A percentile compares a stretch with the other conserved stretches of the same genome.
Evolutionary conservation across 2,888 invertebrate genomes (phyloP).

Genomic region (Luperina nickerlii): DNA sequence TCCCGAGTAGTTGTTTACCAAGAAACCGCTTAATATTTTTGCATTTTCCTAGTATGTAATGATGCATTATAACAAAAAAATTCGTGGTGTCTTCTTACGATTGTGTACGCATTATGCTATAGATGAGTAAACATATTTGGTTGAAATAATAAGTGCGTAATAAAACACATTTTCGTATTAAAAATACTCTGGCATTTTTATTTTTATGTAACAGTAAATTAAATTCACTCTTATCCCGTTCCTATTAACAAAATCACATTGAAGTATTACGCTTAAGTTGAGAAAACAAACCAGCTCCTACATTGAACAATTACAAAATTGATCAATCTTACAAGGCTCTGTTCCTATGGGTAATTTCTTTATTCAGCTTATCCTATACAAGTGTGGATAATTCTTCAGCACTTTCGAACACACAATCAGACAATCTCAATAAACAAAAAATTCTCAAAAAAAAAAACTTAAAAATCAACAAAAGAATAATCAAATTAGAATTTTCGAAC

Average conservation of each 20-base stretch:
- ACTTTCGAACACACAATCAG: not conserved
- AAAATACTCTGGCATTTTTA: conserved; percentile 73
- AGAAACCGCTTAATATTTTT: conserved; percentile 90
- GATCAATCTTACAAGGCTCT: not conserved
- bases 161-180: conserved; percentile 90
- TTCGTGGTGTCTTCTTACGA: conserved; percentile 87
- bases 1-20: conserved; percentile 82
- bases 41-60: conserved; percentile 89
- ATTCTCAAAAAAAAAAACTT: not conserved
- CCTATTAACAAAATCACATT: conserved; percentile 21
- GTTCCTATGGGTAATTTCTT: not conserved
- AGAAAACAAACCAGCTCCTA: not conserved
- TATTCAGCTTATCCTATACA: not conserved
- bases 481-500: not conserved
- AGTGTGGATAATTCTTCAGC: not conserved
- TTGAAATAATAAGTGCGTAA: conserved; percentile 91
- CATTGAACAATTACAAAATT: not conserved
- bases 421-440: not conserved
- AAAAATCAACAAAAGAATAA: conserved; percentile 2
- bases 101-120: conserved; percentile 89
- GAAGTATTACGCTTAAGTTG: not conserved
- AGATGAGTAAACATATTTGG: conserved; percentile 89
- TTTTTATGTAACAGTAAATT: conserved; percentile 47
- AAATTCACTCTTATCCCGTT: conserved; percentile 1
- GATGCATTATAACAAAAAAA: conserved; percentile 78